phyloP scores from a whole-genome alignment of 1,140 invertebrate genomes.

The Brachionus plicatilis region DNA sequence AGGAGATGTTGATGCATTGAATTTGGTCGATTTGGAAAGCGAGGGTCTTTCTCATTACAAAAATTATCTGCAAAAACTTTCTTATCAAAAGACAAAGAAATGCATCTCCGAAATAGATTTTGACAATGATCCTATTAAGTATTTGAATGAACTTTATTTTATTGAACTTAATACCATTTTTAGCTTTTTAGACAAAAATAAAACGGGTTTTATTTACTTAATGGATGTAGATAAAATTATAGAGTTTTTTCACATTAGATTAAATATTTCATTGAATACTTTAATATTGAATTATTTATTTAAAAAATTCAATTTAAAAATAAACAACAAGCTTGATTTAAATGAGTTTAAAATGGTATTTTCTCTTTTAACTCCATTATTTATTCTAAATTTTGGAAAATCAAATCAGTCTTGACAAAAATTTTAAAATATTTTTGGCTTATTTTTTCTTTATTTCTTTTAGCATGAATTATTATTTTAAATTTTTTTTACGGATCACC shows the following conservation, averaged over 20 bases:
- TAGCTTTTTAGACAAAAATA: conserved; percentile 55
- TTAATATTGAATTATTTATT: no score
- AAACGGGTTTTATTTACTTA: conserved; percentile 61
- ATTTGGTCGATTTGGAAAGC: conserved; percentile 1
- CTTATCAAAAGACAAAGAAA: not conserved
- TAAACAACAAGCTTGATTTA: no score
- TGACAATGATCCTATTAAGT: conserved; percentile 44
- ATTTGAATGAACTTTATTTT: conserved; percentile 17
- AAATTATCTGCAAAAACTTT: not conserved
- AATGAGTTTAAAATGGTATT: no score
- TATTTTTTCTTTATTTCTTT: no score
- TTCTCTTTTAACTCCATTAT: no score
- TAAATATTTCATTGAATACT: not conserved
- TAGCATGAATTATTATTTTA: no score
- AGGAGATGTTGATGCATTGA: conserved; percentile 14
- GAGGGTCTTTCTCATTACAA: not conserved
- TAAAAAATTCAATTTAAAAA: no score
- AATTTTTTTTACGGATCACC: no score
- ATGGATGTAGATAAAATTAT: not conserved
- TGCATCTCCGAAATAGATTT: not conserved
- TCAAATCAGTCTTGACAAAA: no score
- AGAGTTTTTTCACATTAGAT: not conserved
- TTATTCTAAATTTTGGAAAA: no score
- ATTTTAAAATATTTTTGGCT: no score
- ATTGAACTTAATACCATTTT: conserved; percentile 48